Conservation (phyloP, 2,888 invertebrate species). For the Volucella bombylans region DNA sequence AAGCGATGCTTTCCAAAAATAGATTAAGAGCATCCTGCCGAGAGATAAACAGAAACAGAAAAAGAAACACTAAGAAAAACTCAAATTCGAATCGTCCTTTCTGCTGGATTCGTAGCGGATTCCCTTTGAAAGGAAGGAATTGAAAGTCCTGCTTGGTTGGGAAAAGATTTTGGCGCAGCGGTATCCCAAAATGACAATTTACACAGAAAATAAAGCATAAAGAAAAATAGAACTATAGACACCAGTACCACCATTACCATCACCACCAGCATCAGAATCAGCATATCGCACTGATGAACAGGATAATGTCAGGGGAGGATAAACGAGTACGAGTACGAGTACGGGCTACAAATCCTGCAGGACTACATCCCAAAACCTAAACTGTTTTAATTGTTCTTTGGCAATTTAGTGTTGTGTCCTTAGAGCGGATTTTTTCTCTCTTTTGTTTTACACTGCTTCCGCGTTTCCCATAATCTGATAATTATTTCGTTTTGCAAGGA, state of each 20-base stretch:
- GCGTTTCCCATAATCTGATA: conserved; percentile 58
- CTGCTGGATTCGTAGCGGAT: too few relatives aligned
- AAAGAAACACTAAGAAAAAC: conserved; percentile 21
- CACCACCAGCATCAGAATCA: too few relatives aligned
- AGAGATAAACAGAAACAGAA: conserved; percentile 64
- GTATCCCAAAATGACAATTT: conserved; percentile 56
- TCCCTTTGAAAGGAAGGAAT: background rate
- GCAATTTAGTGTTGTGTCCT: conserved; percentile 64
- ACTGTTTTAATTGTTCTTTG: conserved; percentile 67
- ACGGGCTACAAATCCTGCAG: background rate
- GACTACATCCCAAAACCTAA: conserved; percentile 19
- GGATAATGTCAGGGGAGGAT: conserved; percentile 34
- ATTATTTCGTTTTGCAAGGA: conserved; percentile 54
- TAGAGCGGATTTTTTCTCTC: conserved; percentile 4
- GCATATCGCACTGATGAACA: conserved; percentile 37
- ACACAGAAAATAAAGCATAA: conserved; percentile 14
- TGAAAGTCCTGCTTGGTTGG: background rate
- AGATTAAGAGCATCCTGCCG: conserved; percentile 70
- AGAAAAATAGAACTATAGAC: conserved; percentile 1
- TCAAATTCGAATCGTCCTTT: background rate
- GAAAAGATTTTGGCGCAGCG: conserved; percentile 52
- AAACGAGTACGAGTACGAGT: background rate
- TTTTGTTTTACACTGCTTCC: conserved; percentile 17
- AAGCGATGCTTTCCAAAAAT: conserved; percentile 58
- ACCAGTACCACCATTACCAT: background rate